Evolutionary conservation across 2,113 vertebrate genomes (phyloP).

Genomic region (Daphoenositta chrysoptera): DNA sequence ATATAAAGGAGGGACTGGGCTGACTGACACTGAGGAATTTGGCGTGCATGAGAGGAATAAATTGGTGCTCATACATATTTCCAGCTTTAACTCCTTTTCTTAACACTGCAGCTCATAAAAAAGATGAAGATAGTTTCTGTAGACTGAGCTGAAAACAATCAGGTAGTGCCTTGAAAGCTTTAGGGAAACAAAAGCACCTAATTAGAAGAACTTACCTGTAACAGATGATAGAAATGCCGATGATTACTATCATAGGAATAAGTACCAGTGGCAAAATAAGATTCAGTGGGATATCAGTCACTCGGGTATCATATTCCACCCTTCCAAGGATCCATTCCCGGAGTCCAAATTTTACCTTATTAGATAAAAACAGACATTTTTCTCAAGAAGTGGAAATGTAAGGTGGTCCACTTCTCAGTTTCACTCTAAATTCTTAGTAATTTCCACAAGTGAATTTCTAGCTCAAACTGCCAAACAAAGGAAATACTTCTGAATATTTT

Average conservation of each 20-base stretch:
- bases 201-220: slow-evolving; percentile 81
- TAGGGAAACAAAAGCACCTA: not conserved
- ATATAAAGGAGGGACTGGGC: not conserved
- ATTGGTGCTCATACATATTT: not conserved
- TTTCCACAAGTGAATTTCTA: not conserved
- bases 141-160: not conserved
- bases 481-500: slow-evolving; percentile 14
- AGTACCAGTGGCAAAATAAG: slow-evolving; percentile 91
- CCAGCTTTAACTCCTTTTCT: not conserved
- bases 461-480: not conserved
- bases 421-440: not conserved
- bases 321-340: slow-evolving; percentile 86
- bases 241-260: slow-evolving; percentile 89
- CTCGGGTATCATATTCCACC: slow-evolving; percentile 84
- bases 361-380: not conserved
- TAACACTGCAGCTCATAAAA: not conserved
- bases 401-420: not conserved
- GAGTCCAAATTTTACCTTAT: slow-evolving; percentile 89
- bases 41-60: not conserved
- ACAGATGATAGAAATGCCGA: slow-evolving; percentile 86
- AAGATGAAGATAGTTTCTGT: not conserved
- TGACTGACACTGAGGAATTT: slow-evolving; percentile 27
- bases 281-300: slow-evolving; percentile 78
- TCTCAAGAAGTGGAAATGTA: not conserved
- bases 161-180: not conserved